These are phyloP conservation scores for Atethmia centrago DNA, from an alignment of 2,888 invertebrate species.

Conservation along the genomic window DNA sequence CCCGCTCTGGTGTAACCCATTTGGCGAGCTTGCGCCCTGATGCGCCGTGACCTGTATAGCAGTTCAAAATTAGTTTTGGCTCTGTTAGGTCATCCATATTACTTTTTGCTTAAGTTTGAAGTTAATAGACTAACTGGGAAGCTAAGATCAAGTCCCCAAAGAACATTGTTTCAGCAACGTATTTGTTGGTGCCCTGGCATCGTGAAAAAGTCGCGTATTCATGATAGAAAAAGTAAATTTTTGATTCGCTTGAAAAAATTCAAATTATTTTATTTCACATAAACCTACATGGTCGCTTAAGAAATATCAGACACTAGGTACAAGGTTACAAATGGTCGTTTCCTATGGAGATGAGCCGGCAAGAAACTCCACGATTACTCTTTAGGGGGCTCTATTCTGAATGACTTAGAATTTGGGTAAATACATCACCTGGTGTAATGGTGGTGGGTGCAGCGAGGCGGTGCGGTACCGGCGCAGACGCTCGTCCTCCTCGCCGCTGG, in stretches of 20 bases:
- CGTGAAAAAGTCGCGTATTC: not conserved
- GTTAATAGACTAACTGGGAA: not conserved
- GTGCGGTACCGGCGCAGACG: constrained; percentile 87
- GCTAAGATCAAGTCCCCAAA: not conserved
- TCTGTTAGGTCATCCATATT: not conserved
- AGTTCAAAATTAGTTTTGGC: constrained; percentile 1
- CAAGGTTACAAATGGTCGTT: not conserved
- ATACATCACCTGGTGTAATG: constrained; percentile 64
- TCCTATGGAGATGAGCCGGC: not conserved
- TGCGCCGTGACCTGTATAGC: constrained; percentile 63
- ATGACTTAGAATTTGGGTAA: not conserved
- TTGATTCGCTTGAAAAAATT: not conserved
- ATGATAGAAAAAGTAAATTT: not conserved
- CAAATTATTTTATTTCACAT: not conserved
- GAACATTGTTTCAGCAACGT: not conserved
- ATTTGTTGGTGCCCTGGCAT: too few relatives aligned
- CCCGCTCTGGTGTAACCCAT: constrained; percentile 68
- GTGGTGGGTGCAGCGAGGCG: constrained; percentile 71
- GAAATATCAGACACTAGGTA: too few relatives aligned
- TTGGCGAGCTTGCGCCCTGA: constrained; percentile 66
- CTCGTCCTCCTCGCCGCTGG: constrained; percentile 89
- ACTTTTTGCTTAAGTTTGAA: not conserved
- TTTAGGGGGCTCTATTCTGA: not conserved
- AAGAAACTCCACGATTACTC: not conserved
- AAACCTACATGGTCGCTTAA: not conserved